Evolutionary conservation across 2,797 vertebrate species (phyloP), one percentile per base, ranked within the genome.

Genomic region (Epinephelus awoara): DNA sequence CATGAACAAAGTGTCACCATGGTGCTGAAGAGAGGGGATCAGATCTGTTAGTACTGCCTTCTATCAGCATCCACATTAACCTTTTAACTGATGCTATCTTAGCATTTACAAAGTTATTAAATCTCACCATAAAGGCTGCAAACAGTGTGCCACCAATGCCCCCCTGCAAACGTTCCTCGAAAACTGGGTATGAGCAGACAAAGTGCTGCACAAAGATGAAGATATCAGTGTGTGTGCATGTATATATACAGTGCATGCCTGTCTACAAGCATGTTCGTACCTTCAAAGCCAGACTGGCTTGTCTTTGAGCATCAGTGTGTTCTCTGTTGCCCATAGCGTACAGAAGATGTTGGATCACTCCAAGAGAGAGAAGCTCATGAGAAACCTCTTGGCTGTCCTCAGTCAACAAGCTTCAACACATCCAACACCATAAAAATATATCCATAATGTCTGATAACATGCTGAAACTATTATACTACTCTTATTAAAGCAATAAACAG

Each of bases 241-340:
- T 10, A 9, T 19, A 2, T 27, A 4, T 21, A 5, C 23, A 46
- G 18, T 12, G 18, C 68, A 6, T 70, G 23, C 67, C 9, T 71
- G 44, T 66, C 18, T 23, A 3, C 34, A 14, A 29, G 27, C 47
- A 72, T 42, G 17, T 42, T 3, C 49, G 14, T 81, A 97, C 97
- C 96, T 96, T 61, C 71, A 98, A 91, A 10, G 96, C 89, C 49
- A 95, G 77, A 66, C 96, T 96, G 83, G 96, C 96, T 56, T 97
- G 95, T 84, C 93, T 94, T 93, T 98, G 97, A 68, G 95, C 86
- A 17, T 95, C 95, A 10, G 80, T 68, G 38, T 97, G 96, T 11
- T 96, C 94, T 72, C 46, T 90, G 92, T 97, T 97, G 38, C 96
- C 96, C 94, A 96, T 90, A 47, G 94, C 94, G 4, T 77, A 82